Conservation (phyloP, 2,797 vertebrate species). For the Leucoraja ocellata region DNA sequence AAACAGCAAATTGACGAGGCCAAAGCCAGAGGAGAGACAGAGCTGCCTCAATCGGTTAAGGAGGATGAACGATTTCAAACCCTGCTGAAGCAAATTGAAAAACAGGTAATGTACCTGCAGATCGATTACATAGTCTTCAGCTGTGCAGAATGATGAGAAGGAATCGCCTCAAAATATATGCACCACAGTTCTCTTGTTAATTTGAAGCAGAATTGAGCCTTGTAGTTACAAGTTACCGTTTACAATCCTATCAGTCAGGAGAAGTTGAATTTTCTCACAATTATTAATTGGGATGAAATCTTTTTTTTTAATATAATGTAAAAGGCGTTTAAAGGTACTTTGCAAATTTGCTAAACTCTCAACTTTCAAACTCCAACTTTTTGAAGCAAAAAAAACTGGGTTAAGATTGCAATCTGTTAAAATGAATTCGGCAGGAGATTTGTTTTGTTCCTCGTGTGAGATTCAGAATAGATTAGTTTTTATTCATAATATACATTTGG, state of each 20-base stretch:
- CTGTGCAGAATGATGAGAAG: neutral
- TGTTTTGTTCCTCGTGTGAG: neutral
- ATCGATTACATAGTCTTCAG: neutral
- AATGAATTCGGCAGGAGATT: neutral
- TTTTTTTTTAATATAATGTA: neutral
- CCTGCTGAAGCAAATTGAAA: slow-evolving; percentile 80
- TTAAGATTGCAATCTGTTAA: neutral
- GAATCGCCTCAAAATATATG: too few relatives aligned
- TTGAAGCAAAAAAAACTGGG: neutral
- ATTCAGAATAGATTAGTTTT: too few relatives aligned
- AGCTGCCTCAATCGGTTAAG: slow-evolving; percentile 73
- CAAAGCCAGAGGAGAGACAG: slow-evolving; percentile 71
- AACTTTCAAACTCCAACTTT: neutral
- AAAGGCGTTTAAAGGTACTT: neutral
- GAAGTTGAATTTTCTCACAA: neutral
- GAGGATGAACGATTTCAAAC: slow-evolving; percentile 81
- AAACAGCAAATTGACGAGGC: slow-evolving; percentile 81
- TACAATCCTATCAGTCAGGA: neutral
- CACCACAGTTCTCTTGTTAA: slow-evolving; percentile 6
- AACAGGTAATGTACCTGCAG: slow-evolving; percentile 60
- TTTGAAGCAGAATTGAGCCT: neutral
- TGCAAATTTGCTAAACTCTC: neutral
- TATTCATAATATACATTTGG: neutral
- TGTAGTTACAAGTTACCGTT: neutral
- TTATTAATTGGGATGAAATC: neutral